These are phyloP conservation scores for Saccopteryx leptura DNA, from an alignment of 2,113 vertebrate species.

Conservation along the genomic window DNA sequence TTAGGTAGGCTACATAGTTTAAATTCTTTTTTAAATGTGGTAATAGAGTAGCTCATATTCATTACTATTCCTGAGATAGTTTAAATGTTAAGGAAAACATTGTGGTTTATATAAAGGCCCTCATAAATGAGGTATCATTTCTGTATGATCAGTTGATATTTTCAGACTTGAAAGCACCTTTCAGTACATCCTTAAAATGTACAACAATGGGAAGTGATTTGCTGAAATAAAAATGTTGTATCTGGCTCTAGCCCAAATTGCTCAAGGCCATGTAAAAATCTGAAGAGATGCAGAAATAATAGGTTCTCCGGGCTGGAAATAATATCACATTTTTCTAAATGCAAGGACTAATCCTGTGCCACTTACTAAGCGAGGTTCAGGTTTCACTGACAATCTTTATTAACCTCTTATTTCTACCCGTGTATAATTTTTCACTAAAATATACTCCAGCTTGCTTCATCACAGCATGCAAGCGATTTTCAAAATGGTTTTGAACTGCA, in stretches of 20 bases:
- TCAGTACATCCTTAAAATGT: conserved; percentile 79
- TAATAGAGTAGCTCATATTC: conserved; percentile 26
- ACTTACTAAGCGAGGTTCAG: conserved; percentile 29
- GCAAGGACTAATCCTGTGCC: conserved; percentile 51
- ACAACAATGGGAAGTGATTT: conserved; percentile 83
- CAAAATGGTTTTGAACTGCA: conserved; percentile 17
- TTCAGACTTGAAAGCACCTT: conserved; percentile 80
- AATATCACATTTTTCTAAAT: conserved; percentile 72
- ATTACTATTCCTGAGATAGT: neutral
- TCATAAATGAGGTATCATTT: conserved; percentile 28
- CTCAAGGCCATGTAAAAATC: conserved; percentile 73
- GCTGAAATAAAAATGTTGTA: conserved; percentile 85
- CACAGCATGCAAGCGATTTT: neutral
- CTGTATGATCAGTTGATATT: conserved; percentile 64
- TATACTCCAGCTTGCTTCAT: neutral
- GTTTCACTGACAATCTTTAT: conserved; percentile 51
- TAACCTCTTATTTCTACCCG: conserved; percentile 59
- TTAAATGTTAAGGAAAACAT: conserved; percentile 67
- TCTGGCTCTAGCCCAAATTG: conserved; percentile 81
- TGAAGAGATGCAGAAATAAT: conserved; percentile 75
- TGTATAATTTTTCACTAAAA: neutral
- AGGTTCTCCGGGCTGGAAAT: conserved; percentile 64
- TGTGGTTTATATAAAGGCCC: conserved; percentile 60
- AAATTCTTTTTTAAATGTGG: neutral
- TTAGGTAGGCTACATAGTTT: conserved; percentile 47